Base-by-base conservation (phyloP, 2,888 invertebrate species). In the Sylvicola cinctus region DNA sequence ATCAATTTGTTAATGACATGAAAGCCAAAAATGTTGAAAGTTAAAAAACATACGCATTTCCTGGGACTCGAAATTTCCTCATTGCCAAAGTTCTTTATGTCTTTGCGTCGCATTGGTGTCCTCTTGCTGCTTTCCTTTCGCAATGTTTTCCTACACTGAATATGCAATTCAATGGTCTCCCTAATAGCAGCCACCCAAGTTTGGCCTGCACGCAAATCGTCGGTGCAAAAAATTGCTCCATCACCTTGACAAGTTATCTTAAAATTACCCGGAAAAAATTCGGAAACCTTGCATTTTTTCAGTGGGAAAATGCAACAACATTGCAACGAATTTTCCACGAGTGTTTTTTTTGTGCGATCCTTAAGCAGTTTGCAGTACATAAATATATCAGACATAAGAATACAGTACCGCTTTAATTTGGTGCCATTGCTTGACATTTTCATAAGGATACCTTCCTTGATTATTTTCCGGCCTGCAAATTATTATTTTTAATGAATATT, bases 311-410 rank as follows among this genome's bases (percentile, higher is more conserved):
- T 67, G 46, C 71, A 70, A 39, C 68, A 66, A 42, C 75, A 72
- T 43, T 66, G 66, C 5, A 76, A 47, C 0, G 70, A 68, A 45
- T 67, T 68, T 10, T 68, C 61, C 20, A 65, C 63, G 3, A 63
- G 58, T 2, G 67, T 60, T 33, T 66, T 61, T 3, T 60, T 51
- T 12, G 47, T 16, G 2, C 55, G 51, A 20, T 57, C 57, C 32
- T 66, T 65, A 35, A 63, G 54, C 33, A 69, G 61, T 56, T 77
- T 79, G 46, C 75, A 77, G 46, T 76, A 77, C 50, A 81, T 60
- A 30, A 81, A 59, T 44, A 75, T 71, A 46, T 81, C 81, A 12
- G 67, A 75, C 55, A 77, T 67, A 12, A 80, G 60, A 41, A 78
- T 65, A 40, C 77, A 71, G 48, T 75, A 74, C 6, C 75, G 55